A percentile compares a stretch with the other conserved stretches of the same genome.
These are phyloP conservation scores for Sepiola atlantica DNA, from an alignment of 2,888 invertebrate genomes.

Conservation along the genomic window DNA sequence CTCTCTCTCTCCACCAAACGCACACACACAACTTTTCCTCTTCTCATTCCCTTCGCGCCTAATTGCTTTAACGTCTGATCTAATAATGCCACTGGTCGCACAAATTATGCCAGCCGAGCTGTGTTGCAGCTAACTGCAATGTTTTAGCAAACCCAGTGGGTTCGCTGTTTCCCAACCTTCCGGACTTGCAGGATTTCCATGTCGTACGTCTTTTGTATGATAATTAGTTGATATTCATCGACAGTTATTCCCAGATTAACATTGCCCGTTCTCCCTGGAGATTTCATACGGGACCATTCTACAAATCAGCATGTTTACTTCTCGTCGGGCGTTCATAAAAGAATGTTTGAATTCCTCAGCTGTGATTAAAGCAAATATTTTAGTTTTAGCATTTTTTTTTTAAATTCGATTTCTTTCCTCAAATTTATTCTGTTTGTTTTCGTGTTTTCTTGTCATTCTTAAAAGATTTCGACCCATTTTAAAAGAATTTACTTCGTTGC, in stretches of 20 bases:
- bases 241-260: neutral
- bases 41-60: neutral
- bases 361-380: neutral
- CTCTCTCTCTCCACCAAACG: too few species aligned
- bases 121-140: neutral
- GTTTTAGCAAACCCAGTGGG: neutral
- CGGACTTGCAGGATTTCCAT: neutral
- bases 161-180: neutral
- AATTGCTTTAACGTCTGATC: neutral
- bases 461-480: neutral
- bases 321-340: neutral
- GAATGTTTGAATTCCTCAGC: neutral
- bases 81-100: neutral
- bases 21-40: too few species aligned
- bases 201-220: neutral
- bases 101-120: neutral
- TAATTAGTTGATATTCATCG: neutral
- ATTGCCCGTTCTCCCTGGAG: neutral
- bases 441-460: neutral
- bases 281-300: neutral
- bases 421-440: neutral
- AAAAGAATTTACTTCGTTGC: too few species aligned
- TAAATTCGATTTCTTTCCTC: neutral
- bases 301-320: neutral
- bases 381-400: neutral